Percentiles rank a stretch among this genome's conserved stretches.
Conservation (phyloP, 2,113 vertebrate genomes). For the Turnix velox region DNA sequence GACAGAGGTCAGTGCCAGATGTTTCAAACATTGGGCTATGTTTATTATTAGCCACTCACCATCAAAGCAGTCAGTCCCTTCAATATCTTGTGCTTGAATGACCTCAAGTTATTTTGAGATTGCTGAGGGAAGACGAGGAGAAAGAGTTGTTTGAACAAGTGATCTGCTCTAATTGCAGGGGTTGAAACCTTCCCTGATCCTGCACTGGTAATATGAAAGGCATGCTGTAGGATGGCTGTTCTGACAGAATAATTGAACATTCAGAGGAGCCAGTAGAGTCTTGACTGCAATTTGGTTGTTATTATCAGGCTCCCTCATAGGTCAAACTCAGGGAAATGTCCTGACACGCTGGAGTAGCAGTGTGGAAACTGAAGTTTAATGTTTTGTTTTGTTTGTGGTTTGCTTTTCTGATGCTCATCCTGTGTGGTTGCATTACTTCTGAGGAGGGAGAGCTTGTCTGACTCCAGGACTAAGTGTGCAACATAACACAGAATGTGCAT, state of each 20-base stretch:
- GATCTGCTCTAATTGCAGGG: conserved; percentile 1
- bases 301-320: background rate
- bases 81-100: background rate
- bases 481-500: background rate
- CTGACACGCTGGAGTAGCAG: background rate
- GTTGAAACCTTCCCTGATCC: background rate
- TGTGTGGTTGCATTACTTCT: background rate
- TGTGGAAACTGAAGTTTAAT: background rate
- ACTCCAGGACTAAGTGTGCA: background rate
- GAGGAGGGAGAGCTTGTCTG: background rate
- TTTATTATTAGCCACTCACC: background rate
- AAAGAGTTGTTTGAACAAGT: conserved; percentile 32
- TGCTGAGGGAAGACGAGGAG: background rate
- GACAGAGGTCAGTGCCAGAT: background rate
- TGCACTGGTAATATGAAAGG: background rate
- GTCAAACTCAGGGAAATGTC: background rate
- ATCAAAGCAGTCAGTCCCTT: background rate
- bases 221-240: background rate
- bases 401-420: background rate
- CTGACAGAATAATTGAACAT: conserved; percentile 7
- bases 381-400: background rate
- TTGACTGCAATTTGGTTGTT: background rate
- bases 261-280: background rate
- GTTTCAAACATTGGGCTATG: background rate
- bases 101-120: conserved; percentile 10